phyloP scores from a whole-genome alignment of 2,113 vertebrate genomes.

The Sander lucioperca region DNA sequence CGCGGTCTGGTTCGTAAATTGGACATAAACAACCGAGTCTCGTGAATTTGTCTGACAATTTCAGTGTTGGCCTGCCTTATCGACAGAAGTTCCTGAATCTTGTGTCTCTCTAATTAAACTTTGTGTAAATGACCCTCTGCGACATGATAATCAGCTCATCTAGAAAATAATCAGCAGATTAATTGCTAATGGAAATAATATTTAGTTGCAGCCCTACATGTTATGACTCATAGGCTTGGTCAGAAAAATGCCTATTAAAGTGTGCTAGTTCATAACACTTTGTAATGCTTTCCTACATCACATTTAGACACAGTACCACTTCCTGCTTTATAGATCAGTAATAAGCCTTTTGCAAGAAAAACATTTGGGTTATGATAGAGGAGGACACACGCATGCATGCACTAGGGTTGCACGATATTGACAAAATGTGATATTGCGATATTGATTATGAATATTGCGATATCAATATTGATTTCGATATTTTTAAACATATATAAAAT shows the following conservation, averaged over 20 bases:
- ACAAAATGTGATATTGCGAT: too few species aligned
- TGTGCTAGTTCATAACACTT: background rate
- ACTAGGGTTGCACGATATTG: too few species aligned
- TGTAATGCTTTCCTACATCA: background rate
- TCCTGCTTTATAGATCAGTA: background rate
- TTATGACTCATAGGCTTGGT: background rate
- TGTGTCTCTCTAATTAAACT: too few species aligned
- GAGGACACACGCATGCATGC: background rate
- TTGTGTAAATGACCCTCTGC: too few species aligned
- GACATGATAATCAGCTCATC: background rate
- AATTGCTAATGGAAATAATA: background rate
- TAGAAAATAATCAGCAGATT: background rate
- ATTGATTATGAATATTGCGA: too few species aligned
- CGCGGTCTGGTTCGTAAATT: too few species aligned
- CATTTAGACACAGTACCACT: background rate
- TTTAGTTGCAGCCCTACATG: background rate
- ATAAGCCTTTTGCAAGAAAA: background rate
- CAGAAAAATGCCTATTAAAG: background rate
- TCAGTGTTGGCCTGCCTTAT: too few species aligned
- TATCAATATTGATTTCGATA: too few species aligned
- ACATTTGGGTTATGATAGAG: background rate
- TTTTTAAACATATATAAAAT: too few species aligned
- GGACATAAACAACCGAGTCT: too few species aligned
- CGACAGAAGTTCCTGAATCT: too few species aligned
- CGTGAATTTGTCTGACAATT: too few species aligned